These are phyloP conservation scores for Lapara coniferarum DNA, from an alignment of 2,888 invertebrate species.

Conservation along the genomic window DNA sequence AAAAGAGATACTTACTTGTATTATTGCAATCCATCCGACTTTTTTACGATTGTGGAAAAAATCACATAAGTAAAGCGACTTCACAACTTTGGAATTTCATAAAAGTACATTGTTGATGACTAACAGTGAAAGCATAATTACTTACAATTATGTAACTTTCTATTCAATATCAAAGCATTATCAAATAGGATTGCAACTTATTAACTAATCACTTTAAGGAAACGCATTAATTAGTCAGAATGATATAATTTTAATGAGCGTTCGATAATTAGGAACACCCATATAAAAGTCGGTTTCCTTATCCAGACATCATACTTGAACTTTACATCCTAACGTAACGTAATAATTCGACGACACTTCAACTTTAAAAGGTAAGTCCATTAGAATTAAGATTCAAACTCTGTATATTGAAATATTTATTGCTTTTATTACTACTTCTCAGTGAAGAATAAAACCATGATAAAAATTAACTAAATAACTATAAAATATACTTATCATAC, in stretches of 20 bases:
- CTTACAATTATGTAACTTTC: not conserved
- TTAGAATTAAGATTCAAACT: not conserved
- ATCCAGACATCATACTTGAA: conserved; percentile 1
- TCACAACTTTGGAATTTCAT: not conserved
- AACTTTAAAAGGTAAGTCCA: conserved; percentile 9
- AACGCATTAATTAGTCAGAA: conserved; percentile 2
- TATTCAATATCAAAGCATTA: conserved; percentile 5
- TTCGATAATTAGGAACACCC: conserved; percentile 8
- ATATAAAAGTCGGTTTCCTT: not conserved
- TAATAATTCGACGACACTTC: not conserved
- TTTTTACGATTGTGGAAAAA: too few species aligned
- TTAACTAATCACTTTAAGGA: conserved; percentile 5
- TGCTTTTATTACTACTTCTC: too few species aligned
- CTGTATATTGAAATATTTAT: not conserved
- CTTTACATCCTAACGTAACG: not conserved
- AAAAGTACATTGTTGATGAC: not conserved
- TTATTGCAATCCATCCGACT: too few species aligned
- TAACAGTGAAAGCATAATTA: not conserved
- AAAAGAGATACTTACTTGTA: too few species aligned
- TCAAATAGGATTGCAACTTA: not conserved
- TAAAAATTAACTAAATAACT: too few species aligned
- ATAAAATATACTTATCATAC: too few species aligned
- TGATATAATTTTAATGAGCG: conserved; percentile 27
- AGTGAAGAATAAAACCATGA: not conserved
- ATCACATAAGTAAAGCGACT: too few species aligned